Conservation (phyloP, 2,888 invertebrate genomes). For the Eupsilia transversa region DNA sequence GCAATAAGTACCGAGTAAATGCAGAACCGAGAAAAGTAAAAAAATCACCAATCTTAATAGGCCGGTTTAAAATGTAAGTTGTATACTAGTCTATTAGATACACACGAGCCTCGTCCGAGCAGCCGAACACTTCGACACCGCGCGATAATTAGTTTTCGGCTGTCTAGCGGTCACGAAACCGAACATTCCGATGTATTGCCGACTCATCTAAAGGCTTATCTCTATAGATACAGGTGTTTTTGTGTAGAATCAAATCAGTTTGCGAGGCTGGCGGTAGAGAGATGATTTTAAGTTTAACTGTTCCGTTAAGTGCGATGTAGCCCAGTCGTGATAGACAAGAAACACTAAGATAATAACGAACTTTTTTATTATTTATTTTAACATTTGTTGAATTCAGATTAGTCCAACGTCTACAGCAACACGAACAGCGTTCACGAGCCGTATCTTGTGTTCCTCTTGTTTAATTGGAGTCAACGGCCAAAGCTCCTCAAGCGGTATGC, state of each 20-base stretch:
- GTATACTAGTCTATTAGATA: constrained; percentile 58
- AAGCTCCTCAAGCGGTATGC: constrained; percentile 74
- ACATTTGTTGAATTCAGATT: constrained; percentile 66
- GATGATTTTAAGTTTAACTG: constrained; percentile 68
- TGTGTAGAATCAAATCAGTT: constrained; percentile 78
- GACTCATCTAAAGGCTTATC: constrained; percentile 81
- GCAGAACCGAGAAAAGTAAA: constrained; percentile 24
- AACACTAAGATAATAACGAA: constrained; percentile 38
- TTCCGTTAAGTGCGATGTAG: constrained; percentile 67
- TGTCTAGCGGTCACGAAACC: constrained; percentile 82
- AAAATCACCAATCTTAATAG: constrained; percentile 45
- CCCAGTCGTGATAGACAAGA: constrained; percentile 56
- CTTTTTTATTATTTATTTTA: constrained; percentile 44
- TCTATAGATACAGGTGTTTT: constrained; percentile 81
- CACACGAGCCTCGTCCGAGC: constrained; percentile 62
- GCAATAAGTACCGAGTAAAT: constrained; percentile 19
- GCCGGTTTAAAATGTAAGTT: constrained; percentile 55
- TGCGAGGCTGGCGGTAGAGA: constrained; percentile 67
- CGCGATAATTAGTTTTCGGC: constrained; percentile 85
- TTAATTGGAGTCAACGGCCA: constrained; percentile 76
- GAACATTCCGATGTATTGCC: constrained; percentile 82
- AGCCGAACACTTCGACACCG: constrained; percentile 72
- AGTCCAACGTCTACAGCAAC: constrained; percentile 75
- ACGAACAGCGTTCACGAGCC: constrained; percentile 73
- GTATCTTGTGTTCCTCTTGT: constrained; percentile 69